These are phyloP conservation scores for Pristiophorus japonicus DNA, from an alignment of 2,113 vertebrate genomes.

Conservation along the genomic window DNA sequence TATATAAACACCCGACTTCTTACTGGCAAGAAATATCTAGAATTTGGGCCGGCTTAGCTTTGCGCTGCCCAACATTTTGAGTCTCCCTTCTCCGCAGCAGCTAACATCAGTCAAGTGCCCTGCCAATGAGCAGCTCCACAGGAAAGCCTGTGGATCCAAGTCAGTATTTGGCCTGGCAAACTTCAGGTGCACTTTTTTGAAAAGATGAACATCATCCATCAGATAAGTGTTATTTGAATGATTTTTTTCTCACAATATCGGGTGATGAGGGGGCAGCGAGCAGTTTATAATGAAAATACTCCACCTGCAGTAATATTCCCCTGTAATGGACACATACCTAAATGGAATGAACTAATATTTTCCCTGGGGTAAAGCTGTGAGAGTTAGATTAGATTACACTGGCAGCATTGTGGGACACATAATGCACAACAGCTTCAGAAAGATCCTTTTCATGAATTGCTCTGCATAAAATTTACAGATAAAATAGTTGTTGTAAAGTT, in stretches of 20 bases:
- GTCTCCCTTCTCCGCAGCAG: not conserved
- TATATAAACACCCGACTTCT: not conserved
- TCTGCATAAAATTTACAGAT: not conserved
- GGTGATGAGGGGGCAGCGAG: not conserved
- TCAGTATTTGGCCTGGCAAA: not conserved
- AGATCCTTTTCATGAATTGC: not conserved
- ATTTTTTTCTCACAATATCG: not conserved
- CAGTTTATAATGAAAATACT: not conserved
- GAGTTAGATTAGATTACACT: not conserved
- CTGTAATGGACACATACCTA: not conserved
- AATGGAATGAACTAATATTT: constrained; percentile 6
- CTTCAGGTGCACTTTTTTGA: not conserved
- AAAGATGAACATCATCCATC: not conserved
- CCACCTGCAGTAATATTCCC: not conserved
- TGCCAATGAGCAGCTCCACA: not conserved
- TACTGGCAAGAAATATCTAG: not conserved
- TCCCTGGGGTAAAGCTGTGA: not conserved
- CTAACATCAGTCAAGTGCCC: not conserved
- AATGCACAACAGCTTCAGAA: not conserved
- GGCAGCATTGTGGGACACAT: not conserved
- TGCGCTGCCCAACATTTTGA: not conserved
- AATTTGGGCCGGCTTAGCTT: not conserved
- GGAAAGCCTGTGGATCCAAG: not conserved
- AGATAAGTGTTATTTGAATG: not conserved
- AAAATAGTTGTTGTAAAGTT: not conserved